Conservation (phyloP, 2,797 vertebrate genomes). For the Staurois parvus region DNA sequence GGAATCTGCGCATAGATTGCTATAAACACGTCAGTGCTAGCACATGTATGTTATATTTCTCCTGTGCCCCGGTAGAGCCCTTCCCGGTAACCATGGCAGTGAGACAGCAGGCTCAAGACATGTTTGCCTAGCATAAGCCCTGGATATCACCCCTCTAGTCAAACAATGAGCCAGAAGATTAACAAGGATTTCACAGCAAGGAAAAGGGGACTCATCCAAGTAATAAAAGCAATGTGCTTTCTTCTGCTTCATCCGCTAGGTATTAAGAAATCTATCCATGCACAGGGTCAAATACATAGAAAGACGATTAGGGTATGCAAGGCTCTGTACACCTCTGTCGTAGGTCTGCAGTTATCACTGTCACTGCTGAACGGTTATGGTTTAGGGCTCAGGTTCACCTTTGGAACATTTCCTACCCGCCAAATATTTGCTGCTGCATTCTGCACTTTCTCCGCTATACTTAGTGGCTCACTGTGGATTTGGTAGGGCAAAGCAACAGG, state of each 20-base stretch:
- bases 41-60: constrained; percentile 54
- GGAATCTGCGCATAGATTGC: background rate
- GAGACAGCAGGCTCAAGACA: constrained; percentile 68
- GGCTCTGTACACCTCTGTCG: background rate
- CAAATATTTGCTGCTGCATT: too few relatives aligned
- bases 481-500: too few relatives aligned
- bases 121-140: constrained; percentile 72
- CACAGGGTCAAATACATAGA: constrained; percentile 37
- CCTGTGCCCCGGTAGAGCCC: constrained; percentile 14
- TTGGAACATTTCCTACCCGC: background rate
- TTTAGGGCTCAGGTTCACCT: background rate
- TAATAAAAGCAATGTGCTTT: constrained; percentile 32
- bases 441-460: too few relatives aligned
- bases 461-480: too few relatives aligned
- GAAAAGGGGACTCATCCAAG: constrained; percentile 37
- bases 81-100: constrained; percentile 70
- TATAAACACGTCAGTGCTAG: constrained; percentile 7
- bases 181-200: constrained; percentile 39
- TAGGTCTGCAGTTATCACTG: background rate
- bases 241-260: constrained; percentile 36
- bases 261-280: background rate
- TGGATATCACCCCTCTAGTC: constrained; percentile 58
- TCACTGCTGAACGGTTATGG: background rate
- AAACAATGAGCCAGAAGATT: constrained; percentile 66
- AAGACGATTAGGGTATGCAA: constrained; percentile 6